phyloP scores from a whole-genome alignment of 2,888 invertebrate genomes.

The Himalopsyche tibetana region DNA sequence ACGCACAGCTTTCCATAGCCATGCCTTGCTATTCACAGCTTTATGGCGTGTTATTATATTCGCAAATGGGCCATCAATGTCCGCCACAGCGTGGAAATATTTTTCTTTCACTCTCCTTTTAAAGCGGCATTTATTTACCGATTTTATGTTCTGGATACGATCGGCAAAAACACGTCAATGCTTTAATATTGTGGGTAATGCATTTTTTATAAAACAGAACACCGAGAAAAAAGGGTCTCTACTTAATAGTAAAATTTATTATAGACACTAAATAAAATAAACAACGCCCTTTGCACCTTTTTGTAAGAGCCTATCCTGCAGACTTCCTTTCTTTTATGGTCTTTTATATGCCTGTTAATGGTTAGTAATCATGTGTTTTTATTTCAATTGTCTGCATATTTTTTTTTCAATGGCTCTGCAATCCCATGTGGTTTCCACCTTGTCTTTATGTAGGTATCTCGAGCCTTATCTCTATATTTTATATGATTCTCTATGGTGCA shows the following conservation, averaged over 20 bases:
- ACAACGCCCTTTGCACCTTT: slow-evolving; percentile 19
- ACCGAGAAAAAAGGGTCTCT: slow-evolving; percentile 5
- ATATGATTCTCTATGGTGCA: no score
- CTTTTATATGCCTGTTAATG: slow-evolving; percentile 17
- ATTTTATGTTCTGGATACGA: slow-evolving; percentile 15
- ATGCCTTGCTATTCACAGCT: neutral
- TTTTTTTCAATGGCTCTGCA: no score
- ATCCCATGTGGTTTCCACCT: no score
- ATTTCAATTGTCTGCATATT: no score
- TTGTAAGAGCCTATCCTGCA: neutral
- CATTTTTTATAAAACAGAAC: slow-evolving; percentile 27
- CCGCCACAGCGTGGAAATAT: slow-evolving; percentile 16
- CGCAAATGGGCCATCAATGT: slow-evolving; percentile 10
- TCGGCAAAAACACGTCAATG: slow-evolving; percentile 6
- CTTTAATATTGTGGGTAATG: slow-evolving; percentile 15
- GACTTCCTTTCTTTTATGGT: slow-evolving; percentile 14
- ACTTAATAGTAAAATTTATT: slow-evolving; percentile 8
- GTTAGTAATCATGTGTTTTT: neutral
- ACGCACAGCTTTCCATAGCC: neutral
- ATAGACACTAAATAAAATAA: slow-evolving; percentile 27
- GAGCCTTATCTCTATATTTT: no score
- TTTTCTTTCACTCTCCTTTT: neutral
- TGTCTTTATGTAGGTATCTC: no score
- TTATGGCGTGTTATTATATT: slow-evolving; percentile 13
- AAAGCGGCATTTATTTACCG: slow-evolving; percentile 18